phyloP scores from a whole-genome alignment of 2,888 invertebrate species.

The Nycteola revayana region DNA sequence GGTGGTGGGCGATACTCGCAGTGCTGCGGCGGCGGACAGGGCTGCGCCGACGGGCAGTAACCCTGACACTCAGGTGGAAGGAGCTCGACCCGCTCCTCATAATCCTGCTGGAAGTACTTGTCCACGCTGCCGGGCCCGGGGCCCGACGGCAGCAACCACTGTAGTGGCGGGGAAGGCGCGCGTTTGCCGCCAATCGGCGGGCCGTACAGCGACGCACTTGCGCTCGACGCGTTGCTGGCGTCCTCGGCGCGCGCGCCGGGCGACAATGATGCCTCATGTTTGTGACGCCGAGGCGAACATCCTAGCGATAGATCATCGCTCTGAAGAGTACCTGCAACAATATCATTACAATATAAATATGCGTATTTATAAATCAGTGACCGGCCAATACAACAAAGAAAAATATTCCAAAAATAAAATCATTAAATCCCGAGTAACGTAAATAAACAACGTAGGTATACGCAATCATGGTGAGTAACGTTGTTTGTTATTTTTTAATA shows the following conservation, averaged over 20 bases:
- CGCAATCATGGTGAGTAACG: too few relatives aligned
- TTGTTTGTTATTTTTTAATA: too few relatives aligned
- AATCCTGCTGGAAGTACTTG: constrained; percentile 84
- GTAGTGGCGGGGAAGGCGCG: constrained; percentile 81
- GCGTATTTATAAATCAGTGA: background rate
- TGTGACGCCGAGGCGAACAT: constrained; percentile 80
- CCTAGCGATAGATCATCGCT: constrained; percentile 89
- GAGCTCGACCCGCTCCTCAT: constrained; percentile 85
- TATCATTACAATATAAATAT: constrained; percentile 1
- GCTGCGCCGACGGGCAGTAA: constrained; percentile 74
- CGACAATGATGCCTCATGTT: constrained; percentile 84
- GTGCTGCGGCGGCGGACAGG: constrained; percentile 71
- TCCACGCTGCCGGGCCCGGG: constrained; percentile 85
- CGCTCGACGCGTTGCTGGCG: constrained; percentile 86
- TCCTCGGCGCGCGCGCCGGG: constrained; percentile 88
- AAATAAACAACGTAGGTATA: too few relatives aligned
- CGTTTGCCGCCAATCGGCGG: constrained; percentile 69
- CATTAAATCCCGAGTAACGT: too few relatives aligned
- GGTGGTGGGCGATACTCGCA: constrained; percentile 85
- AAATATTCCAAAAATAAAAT: too few relatives aligned
- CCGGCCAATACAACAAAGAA: too few relatives aligned
- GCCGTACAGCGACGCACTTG: constrained; percentile 84
- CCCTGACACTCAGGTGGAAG: constrained; percentile 76
- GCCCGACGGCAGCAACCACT: constrained; percentile 87
- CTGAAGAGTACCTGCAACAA: constrained; percentile 88